Evolutionary conservation across 2,113 vertebrate genomes (phyloP), one percentile per base, ranked within the genome.

Genomic region (Fulmarus glacialis): DNA sequence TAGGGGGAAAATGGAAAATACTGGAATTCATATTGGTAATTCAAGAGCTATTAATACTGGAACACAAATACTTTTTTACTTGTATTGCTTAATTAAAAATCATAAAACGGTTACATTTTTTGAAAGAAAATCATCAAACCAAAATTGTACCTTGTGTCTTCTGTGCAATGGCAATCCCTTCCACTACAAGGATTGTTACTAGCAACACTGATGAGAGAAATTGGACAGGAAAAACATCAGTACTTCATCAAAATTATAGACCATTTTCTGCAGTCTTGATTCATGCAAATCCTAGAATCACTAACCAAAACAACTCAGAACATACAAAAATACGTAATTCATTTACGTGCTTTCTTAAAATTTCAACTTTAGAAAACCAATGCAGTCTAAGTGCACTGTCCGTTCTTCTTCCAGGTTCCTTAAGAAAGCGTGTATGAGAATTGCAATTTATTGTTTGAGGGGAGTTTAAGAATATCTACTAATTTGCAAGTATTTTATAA

Each of bases 131-230:
- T 50, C 3, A 82, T 43, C 52, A 66, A 77, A 43, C 12, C 42
- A 67, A 70, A 90, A 82, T 60, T 56, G 77, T 98, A 99, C 99
- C 99, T 99, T 99, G 99, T 67, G 98, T 99, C 98, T 99, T 99
- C 98, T 99, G 99, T 71, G 99, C 99, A 98, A 99, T 97, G 9
- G 99, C 99, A 84, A 99, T 99, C 40, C 98, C 99, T 97, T 99
- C 99, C 98, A 99, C 99, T 95, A 99, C 98, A 74, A 99, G 98
- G 97, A 99, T 96, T 87, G 99, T 99, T 97, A 99, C 98, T 97
- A 99, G 98, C 98, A 99, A 98, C 98, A 98, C 99, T 99, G 98
- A 47, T 34, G 89, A 96, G 82, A 97, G 90, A 97, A 97, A 97
- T 53, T 72, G 47, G 78, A 97, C n/a, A 98, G 81, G 89, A 86